Percentiles rank a stretch among this genome's conserved stretches.
phyloP scores from a whole-genome alignment of 2,113 vertebrate genomes.

The Protobothrops flavoviridis region DNA sequence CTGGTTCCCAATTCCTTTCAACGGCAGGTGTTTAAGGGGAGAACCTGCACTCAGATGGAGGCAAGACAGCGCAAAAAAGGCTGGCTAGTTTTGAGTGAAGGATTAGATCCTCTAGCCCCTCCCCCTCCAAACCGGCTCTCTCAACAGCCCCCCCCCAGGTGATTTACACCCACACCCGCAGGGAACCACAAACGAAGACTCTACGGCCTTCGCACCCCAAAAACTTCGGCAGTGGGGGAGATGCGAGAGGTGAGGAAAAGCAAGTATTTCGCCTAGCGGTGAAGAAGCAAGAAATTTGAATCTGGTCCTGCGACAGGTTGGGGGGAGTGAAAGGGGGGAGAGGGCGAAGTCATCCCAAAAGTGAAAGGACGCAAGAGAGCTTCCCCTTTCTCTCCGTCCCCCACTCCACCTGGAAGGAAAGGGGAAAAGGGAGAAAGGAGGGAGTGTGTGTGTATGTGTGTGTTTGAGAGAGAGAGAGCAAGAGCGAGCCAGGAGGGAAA shows the following conservation, averaged over 20 bases:
- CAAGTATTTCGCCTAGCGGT: background rate
- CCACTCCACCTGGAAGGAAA: no score
- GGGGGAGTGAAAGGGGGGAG: background rate
- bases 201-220: no score
- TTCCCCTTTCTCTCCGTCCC: background rate
- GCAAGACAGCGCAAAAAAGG: background rate
- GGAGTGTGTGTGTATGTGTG: no score
- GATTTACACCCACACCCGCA: background rate
- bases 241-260: background rate
- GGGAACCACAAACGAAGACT: background rate
- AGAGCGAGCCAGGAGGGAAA: no score
- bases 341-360: background rate
- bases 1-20: background rate
- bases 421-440: no score
- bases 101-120: background rate
- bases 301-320: background rate
- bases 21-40: background rate
- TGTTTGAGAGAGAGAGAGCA: no score
- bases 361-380: background rate
- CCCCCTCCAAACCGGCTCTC: background rate
- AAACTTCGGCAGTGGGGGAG: background rate
- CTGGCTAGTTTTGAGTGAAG: background rate
- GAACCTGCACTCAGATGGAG: background rate
- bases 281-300: background rate
- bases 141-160: fast-evolving